Conservation (phyloP, 2,797 vertebrate species). For the Schizopygopsis pylzovi region DNA sequence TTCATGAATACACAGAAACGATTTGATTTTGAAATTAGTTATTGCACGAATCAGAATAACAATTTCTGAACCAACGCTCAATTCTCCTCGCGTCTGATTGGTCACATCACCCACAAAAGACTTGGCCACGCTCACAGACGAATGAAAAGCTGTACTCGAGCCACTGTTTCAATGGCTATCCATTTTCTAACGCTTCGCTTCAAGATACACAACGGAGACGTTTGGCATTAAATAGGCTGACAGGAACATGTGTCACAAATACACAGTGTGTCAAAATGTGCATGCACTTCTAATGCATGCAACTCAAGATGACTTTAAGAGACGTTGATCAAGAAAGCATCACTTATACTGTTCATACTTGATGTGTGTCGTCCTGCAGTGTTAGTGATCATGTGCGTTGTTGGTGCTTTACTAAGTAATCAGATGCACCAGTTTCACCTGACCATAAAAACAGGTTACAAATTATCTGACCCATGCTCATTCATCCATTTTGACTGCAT, state of each 20-base stretch:
- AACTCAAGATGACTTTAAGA: background rate
- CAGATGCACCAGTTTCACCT: background rate
- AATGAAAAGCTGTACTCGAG: background rate
- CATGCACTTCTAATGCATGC: background rate
- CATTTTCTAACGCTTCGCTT: background rate
- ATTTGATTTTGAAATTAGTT: conserved; percentile 25
- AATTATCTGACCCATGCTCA: background rate
- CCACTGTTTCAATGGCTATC: background rate
- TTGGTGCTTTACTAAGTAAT: background rate
- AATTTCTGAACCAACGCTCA: background rate
- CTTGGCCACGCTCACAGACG: background rate
- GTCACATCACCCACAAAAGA: background rate
- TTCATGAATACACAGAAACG: background rate
- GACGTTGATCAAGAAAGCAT: background rate
- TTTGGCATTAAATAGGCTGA: background rate
- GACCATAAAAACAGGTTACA: background rate
- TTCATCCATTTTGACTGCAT: too few relatives aligned
- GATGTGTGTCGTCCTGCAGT: background rate
- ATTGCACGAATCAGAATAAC: background rate
- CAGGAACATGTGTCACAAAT: background rate
- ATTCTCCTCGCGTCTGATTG: background rate
- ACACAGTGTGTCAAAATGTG: background rate
- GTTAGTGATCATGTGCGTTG: too few relatives aligned
- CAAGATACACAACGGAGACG: background rate
- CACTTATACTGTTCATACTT: background rate